These are phyloP conservation scores for Athalia cordata DNA, from an alignment of 2,888 invertebrate species.

Conservation along the genomic window DNA sequence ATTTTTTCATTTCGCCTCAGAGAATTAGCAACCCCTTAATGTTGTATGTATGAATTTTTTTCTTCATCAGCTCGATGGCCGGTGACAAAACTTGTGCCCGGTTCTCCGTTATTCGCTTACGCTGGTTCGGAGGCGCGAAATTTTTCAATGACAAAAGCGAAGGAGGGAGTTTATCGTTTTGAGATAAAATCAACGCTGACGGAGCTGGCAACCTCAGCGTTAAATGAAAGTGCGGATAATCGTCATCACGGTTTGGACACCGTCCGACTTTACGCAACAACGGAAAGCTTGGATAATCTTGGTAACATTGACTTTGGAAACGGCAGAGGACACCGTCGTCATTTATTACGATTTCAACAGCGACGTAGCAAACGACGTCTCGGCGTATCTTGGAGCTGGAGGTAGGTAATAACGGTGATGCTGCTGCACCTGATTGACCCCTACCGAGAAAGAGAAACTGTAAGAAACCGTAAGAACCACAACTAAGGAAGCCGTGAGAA, in stretches of 20 bases:
- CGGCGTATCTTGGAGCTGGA: slow-evolving; percentile 71
- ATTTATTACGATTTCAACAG: slow-evolving; percentile 67
- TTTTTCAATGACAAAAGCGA: slow-evolving; percentile 68
- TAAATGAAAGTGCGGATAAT: slow-evolving; percentile 46
- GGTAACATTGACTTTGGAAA: slow-evolving; percentile 50
- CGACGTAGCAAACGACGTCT: slow-evolving; percentile 67
- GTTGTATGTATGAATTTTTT: neutral
- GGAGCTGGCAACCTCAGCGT: slow-evolving; percentile 22
- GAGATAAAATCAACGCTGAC: slow-evolving; percentile 66
- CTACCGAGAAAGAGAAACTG: slow-evolving; percentile 38
- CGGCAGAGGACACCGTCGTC: slow-evolving; percentile 58
- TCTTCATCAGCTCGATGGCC: slow-evolving; percentile 60
- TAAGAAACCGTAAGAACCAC: slow-evolving; percentile 44
- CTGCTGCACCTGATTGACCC: slow-evolving; percentile 42
- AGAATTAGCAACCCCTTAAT: neutral
- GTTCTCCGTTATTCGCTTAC: slow-evolving; percentile 69
- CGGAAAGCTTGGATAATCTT: slow-evolving; percentile 63
- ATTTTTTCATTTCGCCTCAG: too few species aligned
- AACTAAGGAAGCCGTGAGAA: slow-evolving; percentile 43
- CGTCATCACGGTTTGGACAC: slow-evolving; percentile 59
- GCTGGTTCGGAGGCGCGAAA: slow-evolving; percentile 69
- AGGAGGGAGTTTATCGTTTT: slow-evolving; percentile 70
- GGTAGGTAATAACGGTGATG: slow-evolving; percentile 57
- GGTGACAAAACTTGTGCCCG: slow-evolving; percentile 68
- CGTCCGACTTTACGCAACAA: slow-evolving; percentile 69